These are phyloP conservation scores for Pocillopora grandis DNA, from an alignment of 92 coral and sea anemone genomes.

Conservation along the genomic window DNA sequence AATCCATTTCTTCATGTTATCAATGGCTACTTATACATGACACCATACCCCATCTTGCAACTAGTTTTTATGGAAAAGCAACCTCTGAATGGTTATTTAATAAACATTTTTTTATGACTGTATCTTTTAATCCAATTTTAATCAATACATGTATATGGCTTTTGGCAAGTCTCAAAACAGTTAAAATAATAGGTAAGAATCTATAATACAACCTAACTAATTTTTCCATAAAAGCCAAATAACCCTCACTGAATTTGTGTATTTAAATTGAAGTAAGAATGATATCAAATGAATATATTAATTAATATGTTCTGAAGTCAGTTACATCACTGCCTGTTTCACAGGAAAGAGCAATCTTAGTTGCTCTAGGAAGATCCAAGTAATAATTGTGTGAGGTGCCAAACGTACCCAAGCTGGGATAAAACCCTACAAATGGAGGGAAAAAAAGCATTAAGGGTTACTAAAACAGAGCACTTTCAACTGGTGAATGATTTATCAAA, in stretches of 20 bases:
- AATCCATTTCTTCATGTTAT: too few relatives aligned
- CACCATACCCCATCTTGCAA: too few relatives aligned
- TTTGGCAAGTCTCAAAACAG: neutral
- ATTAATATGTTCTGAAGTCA: neutral
- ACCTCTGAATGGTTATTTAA: neutral
- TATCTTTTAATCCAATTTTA: neutral
- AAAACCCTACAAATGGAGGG: constrained; percentile 70
- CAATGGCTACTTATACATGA: too few relatives aligned
- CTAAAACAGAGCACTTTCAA: neutral
- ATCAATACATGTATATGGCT: neutral
- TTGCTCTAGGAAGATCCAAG: constrained; percentile 98
- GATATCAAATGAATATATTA: neutral
- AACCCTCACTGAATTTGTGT: neutral
- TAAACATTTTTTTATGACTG: neutral
- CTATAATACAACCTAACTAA: neutral
- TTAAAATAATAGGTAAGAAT: neutral
- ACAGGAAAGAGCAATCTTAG: constrained; percentile 79
- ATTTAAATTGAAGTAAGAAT: too few relatives aligned
- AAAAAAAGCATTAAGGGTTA: neutral
- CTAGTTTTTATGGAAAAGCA: too few relatives aligned
- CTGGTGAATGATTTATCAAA: neutral
- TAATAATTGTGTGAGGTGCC: constrained; percentile 93
- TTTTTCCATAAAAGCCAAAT: neutral
- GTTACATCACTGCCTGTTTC: constrained; percentile 24
- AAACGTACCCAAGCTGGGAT: constrained; percentile 98